Conservation (phyloP, 2,113 vertebrate genomes). For the Corythoichthys haematopterus region DNA sequence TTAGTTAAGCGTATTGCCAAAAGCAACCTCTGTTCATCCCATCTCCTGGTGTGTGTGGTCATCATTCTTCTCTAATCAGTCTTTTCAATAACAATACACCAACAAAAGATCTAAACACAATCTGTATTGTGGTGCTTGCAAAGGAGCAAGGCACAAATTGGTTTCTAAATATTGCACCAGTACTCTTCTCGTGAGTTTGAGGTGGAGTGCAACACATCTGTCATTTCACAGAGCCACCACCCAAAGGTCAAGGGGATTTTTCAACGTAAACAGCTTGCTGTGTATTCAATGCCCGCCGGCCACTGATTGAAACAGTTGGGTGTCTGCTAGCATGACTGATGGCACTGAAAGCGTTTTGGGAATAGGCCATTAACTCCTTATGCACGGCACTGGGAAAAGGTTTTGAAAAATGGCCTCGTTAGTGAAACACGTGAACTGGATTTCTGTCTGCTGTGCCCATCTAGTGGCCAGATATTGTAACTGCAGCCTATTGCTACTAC, state of each 20-base stretch:
- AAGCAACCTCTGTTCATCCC: constrained; percentile 5
- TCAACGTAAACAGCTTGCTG: constrained; percentile 31
- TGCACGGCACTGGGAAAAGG: constrained; percentile 7
- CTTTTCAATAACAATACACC: not conserved
- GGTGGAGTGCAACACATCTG: constrained; percentile 39
- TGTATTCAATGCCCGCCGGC: constrained; percentile 22
- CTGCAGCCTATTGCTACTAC: constrained; percentile 7
- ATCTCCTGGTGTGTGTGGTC: constrained; percentile 12
- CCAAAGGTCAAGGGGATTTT: constrained; percentile 62
- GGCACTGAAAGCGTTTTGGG: constrained; percentile 22
- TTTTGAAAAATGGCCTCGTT: constrained; percentile 17
- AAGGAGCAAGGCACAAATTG: constrained; percentile 34
- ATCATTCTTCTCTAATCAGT: not conserved
- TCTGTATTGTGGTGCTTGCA: constrained; percentile 16
- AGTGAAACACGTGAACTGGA: not conserved
- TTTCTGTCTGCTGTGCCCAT: constrained; percentile 47
- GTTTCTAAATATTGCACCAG: constrained; percentile 23
- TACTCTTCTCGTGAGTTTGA: not conserved
- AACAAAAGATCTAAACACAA: constrained; percentile 29
- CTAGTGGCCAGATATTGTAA: constrained; percentile 56
- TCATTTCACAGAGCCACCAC: constrained; percentile 45
- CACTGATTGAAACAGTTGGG: constrained; percentile 42
- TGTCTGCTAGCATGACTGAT: constrained; percentile 49
- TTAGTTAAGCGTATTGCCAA: constrained; percentile 27
- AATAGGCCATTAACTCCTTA: constrained; percentile 55